Evolutionary conservation across 2,113 vertebrate genomes (phyloP).

Genomic region (Nesoenas mayeri): DNA sequence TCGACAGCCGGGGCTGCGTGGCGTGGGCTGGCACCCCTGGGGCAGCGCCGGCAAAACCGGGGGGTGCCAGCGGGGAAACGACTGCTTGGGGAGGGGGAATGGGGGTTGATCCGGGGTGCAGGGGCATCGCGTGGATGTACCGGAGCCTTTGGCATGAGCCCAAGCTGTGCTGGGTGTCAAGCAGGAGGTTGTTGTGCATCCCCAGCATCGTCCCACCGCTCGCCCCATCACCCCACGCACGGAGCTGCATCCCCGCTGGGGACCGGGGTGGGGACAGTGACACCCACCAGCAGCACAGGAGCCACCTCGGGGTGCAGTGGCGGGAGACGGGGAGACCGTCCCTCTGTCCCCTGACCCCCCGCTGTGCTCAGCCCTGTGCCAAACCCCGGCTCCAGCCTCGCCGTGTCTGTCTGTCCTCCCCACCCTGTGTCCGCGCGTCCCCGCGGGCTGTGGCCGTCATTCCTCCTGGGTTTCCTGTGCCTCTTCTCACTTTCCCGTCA

Average conservation of each 20-base stretch:
- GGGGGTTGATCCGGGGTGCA: rapidly evolving
- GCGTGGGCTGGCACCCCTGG: rapidly evolving
- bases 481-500: neutral
- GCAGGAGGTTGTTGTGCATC: rapidly evolving
- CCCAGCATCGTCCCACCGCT: neutral
- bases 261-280: neutral
- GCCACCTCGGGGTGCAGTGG: rapidly evolving
- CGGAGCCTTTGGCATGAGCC: rapidly evolving
- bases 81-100: neutral
- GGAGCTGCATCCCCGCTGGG: neutral
- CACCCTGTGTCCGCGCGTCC: neutral
- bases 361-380: no score
- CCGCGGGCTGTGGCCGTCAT: rapidly evolving
- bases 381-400: neutral
- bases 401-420: neutral
- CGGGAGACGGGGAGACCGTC: rapidly evolving
- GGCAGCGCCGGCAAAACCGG: neutral
- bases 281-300: rapidly evolving
- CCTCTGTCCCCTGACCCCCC: rapidly evolving
- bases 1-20: neutral
- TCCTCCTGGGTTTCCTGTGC: neutral
- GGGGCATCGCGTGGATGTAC: rapidly evolving
- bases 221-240: rapidly evolving
- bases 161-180: neutral
- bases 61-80: neutral